Evolutionary conservation across 2,797 vertebrate species (phyloP), one percentile per base, ranked within the genome.

Genomic region (Characodon lateralis): DNA sequence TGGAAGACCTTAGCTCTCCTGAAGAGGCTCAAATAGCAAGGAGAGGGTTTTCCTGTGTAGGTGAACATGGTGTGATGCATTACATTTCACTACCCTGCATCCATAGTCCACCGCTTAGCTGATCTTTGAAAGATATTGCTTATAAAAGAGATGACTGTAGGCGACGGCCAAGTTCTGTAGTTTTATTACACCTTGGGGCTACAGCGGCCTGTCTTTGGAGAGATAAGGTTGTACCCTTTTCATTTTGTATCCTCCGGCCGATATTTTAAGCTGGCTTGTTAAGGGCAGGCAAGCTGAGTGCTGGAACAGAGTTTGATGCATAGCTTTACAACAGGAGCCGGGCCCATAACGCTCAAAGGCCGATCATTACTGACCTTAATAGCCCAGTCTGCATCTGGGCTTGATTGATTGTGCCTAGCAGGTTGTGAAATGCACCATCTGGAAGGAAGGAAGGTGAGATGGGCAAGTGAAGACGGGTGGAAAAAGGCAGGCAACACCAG

Each of bases 161-260:
- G 96, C 96, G 92, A 95, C 94, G 94, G 96, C 94, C 94, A 96
- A 97, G 95, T 96, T 96, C 93, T 96, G 96, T 96, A 95, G 95
- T 96, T 97, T 98, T 98, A 98, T 97, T 96, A 97, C 48, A 87
- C 97, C 96, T 97, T 94, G 96, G 97, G 96, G 97, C 96, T 95
- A 96, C 94, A 94, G 81, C 87, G 89, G 96, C 94, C 90, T 95
- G 97, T 97, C 97, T 97, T 95, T 92, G 95, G 97, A 97, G 96
- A 97, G 97, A 98, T 95, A 97, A 97, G 96, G 96, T 96, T 96
- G 96, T 96, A 97, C 95, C 96, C 97, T 98, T 98, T 98, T 97
- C 97, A 97, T 97, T 95, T 96, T 95, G 93, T 95, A 95, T 96
- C 96, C 96, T 93, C 96, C 94, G 95, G 96, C 95, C 95, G 92